Percentiles rank a stretch among this genome's conserved stretches.
These are phyloP conservation scores for Herpetotheres cachinnans DNA, from an alignment of 2,113 vertebrate species.

Conservation along the genomic window DNA sequence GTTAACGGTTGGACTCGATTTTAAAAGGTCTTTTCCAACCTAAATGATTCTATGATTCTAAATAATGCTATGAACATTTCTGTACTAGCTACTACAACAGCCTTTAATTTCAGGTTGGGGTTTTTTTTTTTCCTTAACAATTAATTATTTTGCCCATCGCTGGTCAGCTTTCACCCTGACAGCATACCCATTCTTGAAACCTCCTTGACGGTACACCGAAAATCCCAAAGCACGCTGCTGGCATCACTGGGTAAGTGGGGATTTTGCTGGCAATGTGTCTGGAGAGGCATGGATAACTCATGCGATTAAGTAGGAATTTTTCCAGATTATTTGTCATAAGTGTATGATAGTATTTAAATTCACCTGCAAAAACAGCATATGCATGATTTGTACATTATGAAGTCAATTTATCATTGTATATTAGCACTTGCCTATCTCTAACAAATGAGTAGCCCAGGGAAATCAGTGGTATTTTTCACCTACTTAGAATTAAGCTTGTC, in stretches of 20 bases:
- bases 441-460: background rate
- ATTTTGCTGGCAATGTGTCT: background rate
- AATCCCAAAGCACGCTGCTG: background rate
- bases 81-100: background rate
- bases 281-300: background rate
- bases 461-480: background rate
- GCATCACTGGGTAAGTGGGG: accelerated
- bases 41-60: background rate
- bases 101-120: background rate
- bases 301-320: background rate
- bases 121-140: too few relatives aligned
- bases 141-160: background rate
- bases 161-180: background rate
- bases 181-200: background rate
- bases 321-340: background rate
- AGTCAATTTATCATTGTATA: background rate
- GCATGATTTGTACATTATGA: background rate
- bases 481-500: background rate
- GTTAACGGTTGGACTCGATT: background rate
- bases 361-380: background rate
- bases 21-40: background rate
- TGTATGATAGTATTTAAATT: background rate
- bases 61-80: background rate
- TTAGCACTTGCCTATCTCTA: background rate
- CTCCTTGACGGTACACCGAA: background rate